Percentiles rank a stretch among this genome's conserved stretches.
These are phyloP conservation scores for Anguilla obscura DNA, from an alignment of 2,797 vertebrate species.

Conservation along the genomic window DNA sequence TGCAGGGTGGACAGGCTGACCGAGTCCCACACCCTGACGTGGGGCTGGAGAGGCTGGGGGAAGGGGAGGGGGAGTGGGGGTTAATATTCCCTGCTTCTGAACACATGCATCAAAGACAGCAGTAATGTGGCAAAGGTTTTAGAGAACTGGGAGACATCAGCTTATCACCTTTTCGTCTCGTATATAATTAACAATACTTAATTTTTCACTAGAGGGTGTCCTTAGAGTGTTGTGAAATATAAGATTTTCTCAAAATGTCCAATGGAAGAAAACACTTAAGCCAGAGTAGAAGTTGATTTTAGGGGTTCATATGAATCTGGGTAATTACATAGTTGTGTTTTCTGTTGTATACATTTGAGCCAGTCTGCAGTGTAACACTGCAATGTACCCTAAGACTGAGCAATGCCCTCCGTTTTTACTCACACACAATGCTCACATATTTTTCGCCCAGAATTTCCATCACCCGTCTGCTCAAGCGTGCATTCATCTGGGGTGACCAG, in stretches of 20 bases:
- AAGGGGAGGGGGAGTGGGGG: background rate
- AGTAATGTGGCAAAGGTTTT: background rate
- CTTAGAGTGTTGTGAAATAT: background rate
- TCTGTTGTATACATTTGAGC: background rate
- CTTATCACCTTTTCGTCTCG: background rate
- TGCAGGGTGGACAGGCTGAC: constrained; percentile 88
- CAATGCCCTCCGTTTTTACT: too few relatives aligned
- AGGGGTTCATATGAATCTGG: background rate
- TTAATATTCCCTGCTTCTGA: background rate
- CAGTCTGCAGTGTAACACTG: background rate
- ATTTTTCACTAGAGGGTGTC: background rate
- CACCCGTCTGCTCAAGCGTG: background rate
- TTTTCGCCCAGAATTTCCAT: background rate
- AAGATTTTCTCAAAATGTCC: background rate
- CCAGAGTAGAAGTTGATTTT: background rate
- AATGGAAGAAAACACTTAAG: background rate
- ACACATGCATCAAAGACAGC: background rate
- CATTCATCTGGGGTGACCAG: background rate
- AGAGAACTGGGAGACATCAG: background rate
- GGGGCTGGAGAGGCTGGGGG: constrained; percentile 85
- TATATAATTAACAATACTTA: background rate
- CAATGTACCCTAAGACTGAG: too few relatives aligned
- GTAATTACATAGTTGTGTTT: background rate
- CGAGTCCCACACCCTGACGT: constrained; percentile 95
- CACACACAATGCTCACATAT: background rate